Evolutionary conservation across 2,113 vertebrate species (phyloP).

Genomic region (Chaetops frenatus): DNA sequence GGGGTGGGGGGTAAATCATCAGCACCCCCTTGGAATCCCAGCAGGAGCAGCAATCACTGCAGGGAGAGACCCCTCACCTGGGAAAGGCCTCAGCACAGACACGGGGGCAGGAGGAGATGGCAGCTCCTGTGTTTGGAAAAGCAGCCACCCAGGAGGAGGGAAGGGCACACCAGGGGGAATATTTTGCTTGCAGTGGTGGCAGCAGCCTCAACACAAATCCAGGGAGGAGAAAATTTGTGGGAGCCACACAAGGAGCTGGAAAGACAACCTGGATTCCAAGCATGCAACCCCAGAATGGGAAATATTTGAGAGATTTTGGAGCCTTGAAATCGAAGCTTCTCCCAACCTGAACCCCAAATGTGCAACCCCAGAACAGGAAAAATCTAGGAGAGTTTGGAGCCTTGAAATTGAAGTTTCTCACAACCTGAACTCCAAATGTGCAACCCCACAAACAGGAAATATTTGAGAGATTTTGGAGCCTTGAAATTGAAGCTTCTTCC

Average conservation of each 20-base stretch:
- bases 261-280: background rate
- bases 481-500: background rate
- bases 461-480: background rate
- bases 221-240: background rate
- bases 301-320: background rate
- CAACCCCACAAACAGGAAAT: background rate
- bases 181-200: background rate
- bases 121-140: background rate
- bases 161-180: background rate
- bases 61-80: background rate
- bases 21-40: background rate
- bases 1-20: background rate
- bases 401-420: accelerated
- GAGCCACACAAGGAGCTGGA: background rate
- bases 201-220: background rate
- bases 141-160: background rate
- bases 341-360: too few relatives aligned
- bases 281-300: background rate
- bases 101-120: background rate
- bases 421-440: background rate
- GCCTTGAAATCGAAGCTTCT: background rate
- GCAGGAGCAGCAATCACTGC: background rate
- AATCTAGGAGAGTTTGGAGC: background rate
- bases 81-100: too few relatives aligned
- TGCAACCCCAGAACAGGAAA: background rate